Evolutionary conservation across 2,113 vertebrate genomes (phyloP).

Genomic region (Notothenia coriiceps): DNA sequence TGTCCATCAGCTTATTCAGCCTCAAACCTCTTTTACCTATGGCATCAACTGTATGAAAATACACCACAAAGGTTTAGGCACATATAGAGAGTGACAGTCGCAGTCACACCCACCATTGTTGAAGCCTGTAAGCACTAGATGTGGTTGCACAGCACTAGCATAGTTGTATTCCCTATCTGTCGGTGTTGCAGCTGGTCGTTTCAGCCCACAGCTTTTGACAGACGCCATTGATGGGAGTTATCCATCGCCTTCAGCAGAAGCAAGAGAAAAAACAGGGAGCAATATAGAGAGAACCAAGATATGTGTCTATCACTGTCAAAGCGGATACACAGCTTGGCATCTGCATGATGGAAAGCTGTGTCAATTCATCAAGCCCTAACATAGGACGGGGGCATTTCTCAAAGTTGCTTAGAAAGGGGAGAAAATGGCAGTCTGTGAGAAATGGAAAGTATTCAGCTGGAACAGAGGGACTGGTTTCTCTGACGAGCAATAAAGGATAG

Average conservation of each 20-base stretch:
- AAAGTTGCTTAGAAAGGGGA: slow-evolving; percentile 43
- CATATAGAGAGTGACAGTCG: slow-evolving; percentile 24
- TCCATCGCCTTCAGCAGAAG: slow-evolving; percentile 58
- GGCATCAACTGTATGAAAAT: slow-evolving; percentile 35
- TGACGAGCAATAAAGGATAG: slow-evolving; percentile 35
- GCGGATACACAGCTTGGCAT: slow-evolving; percentile 55
- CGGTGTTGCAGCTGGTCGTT: slow-evolving; percentile 62
- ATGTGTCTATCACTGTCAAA: slow-evolving; percentile 71
- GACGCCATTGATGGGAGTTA: slow-evolving; percentile 65
- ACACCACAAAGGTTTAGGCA: slow-evolving; percentile 16
- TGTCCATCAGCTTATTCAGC: slow-evolving; percentile 38
- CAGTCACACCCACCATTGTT: slow-evolving; percentile 46
- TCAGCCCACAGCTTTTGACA: slow-evolving; percentile 69
- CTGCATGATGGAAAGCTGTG: slow-evolving; percentile 56
- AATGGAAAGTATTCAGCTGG: slow-evolving; percentile 39
- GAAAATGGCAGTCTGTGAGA: slow-evolving; percentile 46
- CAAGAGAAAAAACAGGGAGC: slow-evolving; percentile 44
- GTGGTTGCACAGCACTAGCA: slow-evolving; percentile 40
- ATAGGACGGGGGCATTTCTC: slow-evolving; percentile 44
- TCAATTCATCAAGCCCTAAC: slow-evolving; percentile 62
- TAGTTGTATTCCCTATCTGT: slow-evolving; percentile 40
- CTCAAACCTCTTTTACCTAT: neutral
- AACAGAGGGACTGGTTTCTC: slow-evolving; percentile 35
- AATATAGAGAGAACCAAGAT: slow-evolving; percentile 60
- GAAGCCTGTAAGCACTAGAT: slow-evolving; percentile 54